Conservation (phyloP, 2,797 vertebrate genomes). For the Pogoniulus pusillus region DNA sequence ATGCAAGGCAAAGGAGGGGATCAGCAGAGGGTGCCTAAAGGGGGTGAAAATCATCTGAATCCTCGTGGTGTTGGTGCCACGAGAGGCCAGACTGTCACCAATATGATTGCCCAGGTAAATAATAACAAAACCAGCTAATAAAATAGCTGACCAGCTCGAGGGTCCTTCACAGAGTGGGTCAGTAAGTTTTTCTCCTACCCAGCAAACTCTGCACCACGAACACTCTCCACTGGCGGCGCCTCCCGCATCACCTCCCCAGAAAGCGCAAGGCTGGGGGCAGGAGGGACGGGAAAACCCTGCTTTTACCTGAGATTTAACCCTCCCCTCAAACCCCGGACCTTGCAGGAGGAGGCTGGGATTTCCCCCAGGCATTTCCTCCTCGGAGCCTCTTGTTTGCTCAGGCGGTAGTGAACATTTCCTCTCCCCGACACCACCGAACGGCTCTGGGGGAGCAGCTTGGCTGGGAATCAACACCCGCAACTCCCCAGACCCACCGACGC, state of each 20-base stretch:
- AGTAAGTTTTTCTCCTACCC: not conserved
- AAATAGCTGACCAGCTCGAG: fast-evolving
- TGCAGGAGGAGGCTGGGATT: not conserved
- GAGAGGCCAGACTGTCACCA: not conserved
- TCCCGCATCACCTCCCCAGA: fast-evolving
- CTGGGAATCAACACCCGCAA: fast-evolving
- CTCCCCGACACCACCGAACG: not conserved
- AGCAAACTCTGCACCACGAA: not conserved
- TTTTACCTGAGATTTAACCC: not conserved
- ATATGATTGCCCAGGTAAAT: not conserved
- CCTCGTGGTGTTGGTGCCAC: not conserved
- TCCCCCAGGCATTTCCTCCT: conserved; percentile 44
- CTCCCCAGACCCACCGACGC: not conserved
- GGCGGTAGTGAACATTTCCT: not conserved
- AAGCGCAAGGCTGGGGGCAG: not conserved
- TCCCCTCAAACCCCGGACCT: not conserved
- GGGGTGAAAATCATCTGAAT: not conserved
- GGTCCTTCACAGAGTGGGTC: fast-evolving
- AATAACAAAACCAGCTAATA: not conserved
- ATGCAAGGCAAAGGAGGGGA: not conserved
- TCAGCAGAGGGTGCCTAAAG: not conserved
- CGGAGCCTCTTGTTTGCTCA: not conserved
- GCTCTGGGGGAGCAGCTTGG: not conserved
- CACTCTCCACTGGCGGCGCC: not conserved
- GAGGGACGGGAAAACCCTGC: fast-evolving